phyloP scores from a whole-genome alignment of 2,113 vertebrate genomes.

The Peromyscus maniculatus region DNA sequence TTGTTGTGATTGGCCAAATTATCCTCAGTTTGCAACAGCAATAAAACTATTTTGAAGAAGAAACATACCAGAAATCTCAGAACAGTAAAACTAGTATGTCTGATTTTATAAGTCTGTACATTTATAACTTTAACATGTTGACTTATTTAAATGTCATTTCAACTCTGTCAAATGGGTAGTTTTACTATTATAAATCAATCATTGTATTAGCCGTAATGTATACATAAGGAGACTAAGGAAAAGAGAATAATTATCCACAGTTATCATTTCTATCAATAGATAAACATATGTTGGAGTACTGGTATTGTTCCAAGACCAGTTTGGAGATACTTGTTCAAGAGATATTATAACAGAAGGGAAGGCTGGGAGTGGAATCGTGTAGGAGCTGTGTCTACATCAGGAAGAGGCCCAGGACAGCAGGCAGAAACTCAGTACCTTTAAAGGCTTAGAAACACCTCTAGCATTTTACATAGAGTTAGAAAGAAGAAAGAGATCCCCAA shows the following conservation, averaged over 20 bases:
- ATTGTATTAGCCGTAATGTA: background rate
- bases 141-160: background rate
- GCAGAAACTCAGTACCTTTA: background rate
- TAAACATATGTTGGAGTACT: accelerated
- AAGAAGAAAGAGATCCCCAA: background rate
- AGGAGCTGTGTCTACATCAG: background rate
- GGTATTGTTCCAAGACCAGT: background rate
- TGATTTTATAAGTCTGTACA: background rate
- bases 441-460: background rate
- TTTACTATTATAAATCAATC: background rate
- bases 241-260: background rate
- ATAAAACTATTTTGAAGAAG: background rate
- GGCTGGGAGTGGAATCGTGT: background rate
- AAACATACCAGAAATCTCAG: background rate
- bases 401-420: background rate
- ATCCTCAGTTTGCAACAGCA: background rate
- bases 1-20: background rate
- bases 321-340: background rate
- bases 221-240: background rate
- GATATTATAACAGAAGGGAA: background rate
- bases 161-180: background rate
- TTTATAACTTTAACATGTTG: slow-evolving; percentile 8
- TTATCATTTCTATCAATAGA: background rate
- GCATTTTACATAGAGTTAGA: background rate
- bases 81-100: background rate